Evolutionary conservation across 2,888 invertebrate genomes (phyloP).

Genomic region (Eupelmus urozonus): DNA sequence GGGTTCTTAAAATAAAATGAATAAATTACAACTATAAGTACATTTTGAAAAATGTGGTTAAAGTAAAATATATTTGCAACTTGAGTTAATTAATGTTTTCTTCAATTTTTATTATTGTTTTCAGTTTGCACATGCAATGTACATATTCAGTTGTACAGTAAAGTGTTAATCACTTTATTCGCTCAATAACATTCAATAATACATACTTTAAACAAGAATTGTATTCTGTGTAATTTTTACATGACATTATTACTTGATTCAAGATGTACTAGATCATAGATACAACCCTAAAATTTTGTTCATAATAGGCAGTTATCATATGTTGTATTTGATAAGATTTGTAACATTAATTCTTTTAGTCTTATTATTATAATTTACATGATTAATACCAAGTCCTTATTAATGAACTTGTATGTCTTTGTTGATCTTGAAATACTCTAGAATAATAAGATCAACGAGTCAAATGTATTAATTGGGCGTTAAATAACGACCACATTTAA

Average conservation of each 20-base stretch:
- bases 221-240: conserved; percentile 74
- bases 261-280: conserved; percentile 74
- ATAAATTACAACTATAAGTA: no score
- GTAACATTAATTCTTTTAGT: conserved; percentile 70
- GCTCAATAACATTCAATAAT: conserved; percentile 77
- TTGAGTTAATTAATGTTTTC: no score
- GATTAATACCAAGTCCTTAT: conserved; percentile 63
- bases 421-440: conserved; percentile 60
- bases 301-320: conserved; percentile 75
- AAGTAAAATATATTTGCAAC: no score
- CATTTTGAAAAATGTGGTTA: no score
- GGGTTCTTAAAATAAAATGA: no score
- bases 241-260: conserved; percentile 72
- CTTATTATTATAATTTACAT: conserved; percentile 69
- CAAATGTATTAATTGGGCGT: conserved; percentile 51
- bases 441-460: conserved; percentile 57
- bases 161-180: conserved; percentile 77
- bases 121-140: no score
- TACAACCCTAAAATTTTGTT: conserved; percentile 68
- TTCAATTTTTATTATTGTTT: no score
- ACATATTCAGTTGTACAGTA: conserved; percentile 62
- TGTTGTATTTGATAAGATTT: conserved; percentile 75
- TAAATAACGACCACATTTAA: conserved; percentile 54
- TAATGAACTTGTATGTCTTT: conserved; percentile 58
- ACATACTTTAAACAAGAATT: conserved; percentile 76